Percentiles rank a stretch among this genome's conserved stretches.
Evolutionary conservation across 2,888 invertebrate genomes (phyloP).

Genomic region (Uloborus plumipes): DNA sequence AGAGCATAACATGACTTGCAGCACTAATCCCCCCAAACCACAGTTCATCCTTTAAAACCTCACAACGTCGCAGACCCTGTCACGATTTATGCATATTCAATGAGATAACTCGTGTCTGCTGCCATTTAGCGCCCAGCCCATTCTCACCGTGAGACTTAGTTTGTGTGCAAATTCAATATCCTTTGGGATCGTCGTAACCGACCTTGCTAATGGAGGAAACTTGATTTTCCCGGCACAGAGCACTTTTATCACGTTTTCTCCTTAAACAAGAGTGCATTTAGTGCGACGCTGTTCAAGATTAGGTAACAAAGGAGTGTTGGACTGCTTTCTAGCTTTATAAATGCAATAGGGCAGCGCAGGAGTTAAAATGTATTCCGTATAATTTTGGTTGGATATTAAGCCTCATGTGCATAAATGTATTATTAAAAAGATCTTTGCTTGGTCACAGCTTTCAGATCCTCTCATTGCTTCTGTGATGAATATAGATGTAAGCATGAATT

Average conservation of each 20-base stretch:
- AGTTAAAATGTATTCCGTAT: too few relatives aligned
- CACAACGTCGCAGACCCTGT: background rate
- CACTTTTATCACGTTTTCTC: slow-evolving; percentile 32
- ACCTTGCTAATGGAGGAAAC: slow-evolving; percentile 32
- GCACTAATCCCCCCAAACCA: too few relatives aligned
- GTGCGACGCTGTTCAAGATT: slow-evolving; percentile 7
- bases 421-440: too few relatives aligned
- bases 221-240: slow-evolving; percentile 23
- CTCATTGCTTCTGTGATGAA: too few relatives aligned
- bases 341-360: background rate
- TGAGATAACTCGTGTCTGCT: slow-evolving; percentile 20
- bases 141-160: slow-evolving; percentile 23
- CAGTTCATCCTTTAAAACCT: too few relatives aligned
- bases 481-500: too few relatives aligned
- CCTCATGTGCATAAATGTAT: too few relatives aligned
- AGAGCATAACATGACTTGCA: too few relatives aligned
- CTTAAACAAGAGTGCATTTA: background rate
- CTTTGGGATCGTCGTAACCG: slow-evolving; percentile 14
- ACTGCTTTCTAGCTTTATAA: background rate
- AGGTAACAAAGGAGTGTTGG: slow-evolving; percentile 18
- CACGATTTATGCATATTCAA: slow-evolving; percentile 32
- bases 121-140: slow-evolving; percentile 3
- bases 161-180: slow-evolving; percentile 46
- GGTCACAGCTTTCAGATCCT: too few relatives aligned
- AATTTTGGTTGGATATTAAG: too few relatives aligned